Conservation (phyloP, 2,888 invertebrate genomes). For the Erpobdella octoculata region DNA sequence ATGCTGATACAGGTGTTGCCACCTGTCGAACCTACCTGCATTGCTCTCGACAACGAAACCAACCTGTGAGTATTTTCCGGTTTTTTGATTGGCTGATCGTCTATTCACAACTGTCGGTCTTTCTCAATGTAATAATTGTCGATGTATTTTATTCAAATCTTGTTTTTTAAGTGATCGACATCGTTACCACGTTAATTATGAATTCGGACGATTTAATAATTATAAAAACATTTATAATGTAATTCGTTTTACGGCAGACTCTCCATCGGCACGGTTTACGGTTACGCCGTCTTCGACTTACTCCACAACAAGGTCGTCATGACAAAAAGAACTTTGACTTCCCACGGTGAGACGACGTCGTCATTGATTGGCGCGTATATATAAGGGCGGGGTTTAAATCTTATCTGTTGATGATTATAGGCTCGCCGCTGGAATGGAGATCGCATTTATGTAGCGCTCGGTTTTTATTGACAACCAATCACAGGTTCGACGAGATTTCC, state of each 20-base stretch:
- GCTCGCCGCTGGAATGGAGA: no score
- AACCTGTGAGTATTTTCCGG: slow-evolving; percentile 58
- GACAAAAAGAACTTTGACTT: slow-evolving; percentile 84
- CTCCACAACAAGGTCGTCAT: slow-evolving; percentile 67
- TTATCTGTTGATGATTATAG: no score
- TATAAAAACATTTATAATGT: no score
- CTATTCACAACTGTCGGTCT: no score
- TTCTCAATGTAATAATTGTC: no score
- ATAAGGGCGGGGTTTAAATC: no score
- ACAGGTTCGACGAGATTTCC: not conserved
- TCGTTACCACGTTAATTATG: no score
- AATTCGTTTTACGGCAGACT: slow-evolving; percentile 32
- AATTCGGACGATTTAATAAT: no score
- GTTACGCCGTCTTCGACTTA: slow-evolving; percentile 81
- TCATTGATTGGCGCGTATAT: slow-evolving; percentile 12
- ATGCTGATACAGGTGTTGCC: slow-evolving; percentile 80
- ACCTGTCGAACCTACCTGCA: slow-evolving; percentile 83
- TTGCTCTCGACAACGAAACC: slow-evolving; percentile 82
- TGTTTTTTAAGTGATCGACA: no score
- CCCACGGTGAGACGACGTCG: slow-evolving; percentile 62
- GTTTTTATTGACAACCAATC: not conserved
- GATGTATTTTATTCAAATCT: no score
- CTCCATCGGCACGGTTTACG: slow-evolving; percentile 88
- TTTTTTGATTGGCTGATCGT: not conserved
- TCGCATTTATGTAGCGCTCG: no score